These are phyloP conservation scores for Lipophrys pholis DNA, from an alignment of 2,113 vertebrate species.

Conservation along the genomic window DNA sequence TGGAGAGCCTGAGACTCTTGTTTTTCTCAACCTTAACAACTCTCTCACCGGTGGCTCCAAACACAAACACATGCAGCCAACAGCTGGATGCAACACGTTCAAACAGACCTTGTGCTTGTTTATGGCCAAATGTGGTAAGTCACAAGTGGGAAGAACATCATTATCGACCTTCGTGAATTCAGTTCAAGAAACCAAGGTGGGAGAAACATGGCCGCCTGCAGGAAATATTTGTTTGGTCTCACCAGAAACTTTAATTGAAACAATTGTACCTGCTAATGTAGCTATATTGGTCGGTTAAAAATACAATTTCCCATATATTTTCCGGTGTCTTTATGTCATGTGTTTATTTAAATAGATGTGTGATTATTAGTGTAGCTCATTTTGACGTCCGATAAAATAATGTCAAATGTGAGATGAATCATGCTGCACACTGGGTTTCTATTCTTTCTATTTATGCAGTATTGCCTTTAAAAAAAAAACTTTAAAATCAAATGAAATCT, in stretches of 20 bases:
- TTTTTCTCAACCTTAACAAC: slow-evolving; percentile 21
- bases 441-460: too few species aligned
- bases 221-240: slow-evolving; percentile 4
- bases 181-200: background rate
- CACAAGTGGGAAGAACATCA: slow-evolving; percentile 12
- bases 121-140: slow-evolving; percentile 1
- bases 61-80: slow-evolving; percentile 18
- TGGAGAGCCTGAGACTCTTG: background rate
- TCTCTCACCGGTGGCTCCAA: background rate
- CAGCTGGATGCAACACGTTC: slow-evolving; percentile 37
- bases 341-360: too few species aligned
- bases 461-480: too few species aligned
- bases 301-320: too few species aligned
- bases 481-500: too few species aligned
- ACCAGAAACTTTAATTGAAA: slow-evolving; percentile 7
- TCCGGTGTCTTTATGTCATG: too few species aligned
- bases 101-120: slow-evolving; percentile 30
- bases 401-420: too few species aligned
- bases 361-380: too few species aligned
- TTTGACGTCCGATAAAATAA: too few species aligned
- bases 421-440: too few species aligned
- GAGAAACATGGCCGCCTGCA: background rate
- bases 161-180: slow-evolving; percentile 9
- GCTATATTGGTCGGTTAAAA: background rate
- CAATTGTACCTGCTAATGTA: background rate